Base-by-base conservation (phyloP, 1,140 invertebrate genomes). In the Fopius arisanus region DNA sequence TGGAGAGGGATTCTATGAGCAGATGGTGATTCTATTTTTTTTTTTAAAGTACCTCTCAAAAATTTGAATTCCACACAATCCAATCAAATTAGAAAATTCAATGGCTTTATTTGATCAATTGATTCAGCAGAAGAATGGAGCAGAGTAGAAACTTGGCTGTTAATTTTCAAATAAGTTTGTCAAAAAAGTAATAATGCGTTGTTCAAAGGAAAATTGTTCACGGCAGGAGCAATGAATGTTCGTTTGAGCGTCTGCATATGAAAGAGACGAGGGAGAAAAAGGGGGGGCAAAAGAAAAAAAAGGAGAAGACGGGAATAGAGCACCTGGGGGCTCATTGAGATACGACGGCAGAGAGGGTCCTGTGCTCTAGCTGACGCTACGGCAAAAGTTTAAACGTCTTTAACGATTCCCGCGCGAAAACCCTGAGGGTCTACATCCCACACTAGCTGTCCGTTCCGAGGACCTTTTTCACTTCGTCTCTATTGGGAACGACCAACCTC, bases 371-470 rank as follows among this genome's bases (percentile, higher is more conserved):
- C 69, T 67, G 63, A 72, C 63, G 70, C 69, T 31, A 67, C 48
- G 48, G 67, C 29, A 65, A 75, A 77, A 77, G 66, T 77, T 77
- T 63, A 77, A 77, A 77, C 70, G 67, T 73, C 70, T 70, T 74
- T 77, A 77, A 74, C 68, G 69, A 72, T 73, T 63, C 54, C 69
- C 69, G n/a, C 23, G 51, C 33, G 51, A 59, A 31, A 14, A 28
- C 54, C 54, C 54, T 59, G 21, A 19, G 23, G 66, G 21, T 7
- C 21, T 43, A 26, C 26, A 51, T 23, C 12, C 21, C 67, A 26
- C 26, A 51, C 40, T 23, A 51, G 12, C 40, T 43, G 21, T 37
- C 43, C 23, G 10, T 43, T 26, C 1, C 26, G 9, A 51, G 21
- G 2, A 43, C 14, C 41, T 28, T 43, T 67, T 65, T 65, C 28